Conservation (phyloP, 2,113 vertebrate species). For the Mesembrinibis cayennensis region DNA sequence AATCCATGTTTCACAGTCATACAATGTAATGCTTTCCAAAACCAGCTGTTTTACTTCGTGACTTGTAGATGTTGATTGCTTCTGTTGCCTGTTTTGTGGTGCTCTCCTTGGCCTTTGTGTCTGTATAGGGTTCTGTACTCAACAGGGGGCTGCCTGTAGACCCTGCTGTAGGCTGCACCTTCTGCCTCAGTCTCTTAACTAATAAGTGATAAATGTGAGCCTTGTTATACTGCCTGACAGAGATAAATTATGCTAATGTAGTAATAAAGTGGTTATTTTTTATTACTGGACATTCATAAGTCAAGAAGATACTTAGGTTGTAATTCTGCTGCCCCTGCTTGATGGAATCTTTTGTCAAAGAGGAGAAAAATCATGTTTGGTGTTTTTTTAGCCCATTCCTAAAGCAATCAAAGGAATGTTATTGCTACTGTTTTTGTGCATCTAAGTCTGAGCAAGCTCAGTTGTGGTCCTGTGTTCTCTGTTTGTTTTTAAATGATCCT, state of each 20-base stretch:
- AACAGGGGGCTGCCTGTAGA: neutral
- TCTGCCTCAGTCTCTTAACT: neutral
- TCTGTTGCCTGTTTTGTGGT: neutral
- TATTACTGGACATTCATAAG: neutral
- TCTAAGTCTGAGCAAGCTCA: neutral
- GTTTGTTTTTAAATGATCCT: neutral
- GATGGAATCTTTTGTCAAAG: neutral
- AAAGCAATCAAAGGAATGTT: neutral
- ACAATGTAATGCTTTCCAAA: neutral
- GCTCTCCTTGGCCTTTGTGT: neutral
- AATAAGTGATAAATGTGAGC: neutral
- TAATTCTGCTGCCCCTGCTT: neutral
- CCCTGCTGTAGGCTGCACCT: neutral
- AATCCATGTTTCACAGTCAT: neutral
- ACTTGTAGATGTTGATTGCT: accelerated
- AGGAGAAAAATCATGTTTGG: neutral
- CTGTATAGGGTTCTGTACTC: neutral
- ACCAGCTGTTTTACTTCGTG: neutral
- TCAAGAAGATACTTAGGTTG: neutral
- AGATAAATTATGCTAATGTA: neutral
- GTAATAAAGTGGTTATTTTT: neutral
- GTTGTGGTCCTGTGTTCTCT: neutral
- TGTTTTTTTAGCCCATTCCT: neutral
- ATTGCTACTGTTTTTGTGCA: neutral
- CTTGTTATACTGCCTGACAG: neutral